Evolutionary conservation across 1,140 invertebrate genomes (phyloP), one percentile per base, ranked within the genome.

Genomic region (Potamilus streckersoni): DNA sequence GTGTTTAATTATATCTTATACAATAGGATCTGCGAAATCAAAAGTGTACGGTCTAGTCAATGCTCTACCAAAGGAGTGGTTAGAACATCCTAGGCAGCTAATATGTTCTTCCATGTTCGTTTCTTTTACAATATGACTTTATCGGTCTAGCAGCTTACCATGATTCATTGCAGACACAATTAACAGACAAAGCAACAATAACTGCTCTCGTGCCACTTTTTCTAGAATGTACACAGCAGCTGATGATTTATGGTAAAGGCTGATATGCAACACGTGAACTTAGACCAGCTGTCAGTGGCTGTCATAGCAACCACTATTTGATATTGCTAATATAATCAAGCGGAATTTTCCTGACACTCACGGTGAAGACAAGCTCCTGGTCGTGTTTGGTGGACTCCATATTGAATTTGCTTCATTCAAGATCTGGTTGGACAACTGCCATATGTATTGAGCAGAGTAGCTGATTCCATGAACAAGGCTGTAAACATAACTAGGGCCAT

Each of bases 341-440:
- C 81, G 79, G 76, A 16, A 61, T 27, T 85, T 83, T 71, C 81
- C 82, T 20, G 27, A 82, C 20, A 49, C 15, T 49, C 79, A 81
- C 78, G 83, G 79, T 58, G 83, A 87, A 65, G 73, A 84, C 16
- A 76, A 74, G 62, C 80, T 79, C 72, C 82, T 84, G 13, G 65
- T 80, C 19, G 74, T 76, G 74, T 68, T 73, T 19, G 69, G 73
- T 58, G 76, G 82, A 11, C 69, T 67, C 6, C 71, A 78, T 58
- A 74, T 74, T 38, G 78, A 79, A 70, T 67, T 80, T 68, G 74
- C 74, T 16, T 70, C 69, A 27, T 58, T 79, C n/a, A 80, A 69
- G 64, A 65, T 77, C 16, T 80, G 80, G 79, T 17, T 87, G 84
- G 79, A 80, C 74, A 61, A 56, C 38, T 61, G 71, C 72, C 8